phyloP scores from a whole-genome alignment of 2,113 vertebrate species.

The Salvator merianae region DNA sequence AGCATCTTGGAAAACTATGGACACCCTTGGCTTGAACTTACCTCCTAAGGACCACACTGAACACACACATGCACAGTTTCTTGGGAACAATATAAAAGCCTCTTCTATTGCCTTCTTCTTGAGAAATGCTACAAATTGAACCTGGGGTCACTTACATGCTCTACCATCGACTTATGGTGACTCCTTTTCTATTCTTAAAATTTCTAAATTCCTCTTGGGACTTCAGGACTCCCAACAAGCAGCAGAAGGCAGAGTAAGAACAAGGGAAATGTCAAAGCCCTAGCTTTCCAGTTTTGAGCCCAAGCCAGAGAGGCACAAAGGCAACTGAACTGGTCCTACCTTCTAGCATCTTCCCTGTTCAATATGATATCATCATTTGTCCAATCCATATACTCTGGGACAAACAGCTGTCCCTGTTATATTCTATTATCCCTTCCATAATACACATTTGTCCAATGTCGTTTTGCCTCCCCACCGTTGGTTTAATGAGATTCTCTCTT shows the following conservation, averaged over 20 bases:
- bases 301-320: no score
- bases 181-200: not conserved
- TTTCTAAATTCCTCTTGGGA: not conserved
- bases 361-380: not conserved
- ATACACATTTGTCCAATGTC: no score
- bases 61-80: no score
- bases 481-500: no score
- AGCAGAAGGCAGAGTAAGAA: not conserved
- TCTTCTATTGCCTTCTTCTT: no score
- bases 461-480: no score
- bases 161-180: not conserved
- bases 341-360: not conserved
- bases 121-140: not conserved
- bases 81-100: no score
- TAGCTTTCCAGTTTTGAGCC: not conserved
- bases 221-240: not conserved
- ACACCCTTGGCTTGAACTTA: no score
- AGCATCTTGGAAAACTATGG: no score
- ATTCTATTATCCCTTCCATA: no score
- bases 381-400: not conserved
- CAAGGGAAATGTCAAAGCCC: not conserved
- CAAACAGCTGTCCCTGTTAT: not conserved
- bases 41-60: no score
- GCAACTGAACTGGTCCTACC: not conserved
- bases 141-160: no score